Base-by-base conservation (phyloP, 2,113 vertebrate genomes). In the Caretta caretta region DNA sequence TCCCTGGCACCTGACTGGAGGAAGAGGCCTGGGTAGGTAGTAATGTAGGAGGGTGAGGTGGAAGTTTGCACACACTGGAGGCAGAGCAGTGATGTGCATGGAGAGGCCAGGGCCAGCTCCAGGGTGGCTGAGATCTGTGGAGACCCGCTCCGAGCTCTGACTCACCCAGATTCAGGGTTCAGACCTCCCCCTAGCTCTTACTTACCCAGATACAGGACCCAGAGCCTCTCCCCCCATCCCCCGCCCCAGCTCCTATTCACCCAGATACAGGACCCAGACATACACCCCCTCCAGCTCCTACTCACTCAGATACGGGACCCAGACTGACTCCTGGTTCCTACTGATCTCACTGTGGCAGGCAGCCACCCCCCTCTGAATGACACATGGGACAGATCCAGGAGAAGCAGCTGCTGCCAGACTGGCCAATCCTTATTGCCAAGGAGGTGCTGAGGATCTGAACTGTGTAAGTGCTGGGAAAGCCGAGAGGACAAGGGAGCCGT, bases 361-460 rank as follows among this genome's bases (percentile, higher is more conserved):
- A 78, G 85, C 82, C 10, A 22, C 57, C 17, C 81, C 1, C 2
- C 0, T 1, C 84, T 72, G 81, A 27, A 0, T 48, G 8, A 57
- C 4, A 1, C 0, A 1, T 12, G 8, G 90, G 90, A 92, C 65
- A 80, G 89, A 89, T 86, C 87, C 83, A 22, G 85, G 51, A 93
- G 90, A 93, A 96, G 89, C 96, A 94, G 93, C 92, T 97, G 93
- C 96, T 92, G 20, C 90, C 89, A 56, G 84, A 78, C 85, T 25
- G 3, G 85, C 87, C 90, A 92, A 56, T 87, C 72, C 5, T 1
- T 11, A 92, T 56, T 94, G 92, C 90, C 93, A 95, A 93, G 85
- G 87, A 95, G 95, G 94, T 95, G 96, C 94, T 95, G 96, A 38
- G n/a, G n/a, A 72, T 10, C 94, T 49, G 3, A 97, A 94, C 89